Evolutionary conservation across 2,113 vertebrate genomes (phyloP).

Genomic region (Lagopus leucura): DNA sequence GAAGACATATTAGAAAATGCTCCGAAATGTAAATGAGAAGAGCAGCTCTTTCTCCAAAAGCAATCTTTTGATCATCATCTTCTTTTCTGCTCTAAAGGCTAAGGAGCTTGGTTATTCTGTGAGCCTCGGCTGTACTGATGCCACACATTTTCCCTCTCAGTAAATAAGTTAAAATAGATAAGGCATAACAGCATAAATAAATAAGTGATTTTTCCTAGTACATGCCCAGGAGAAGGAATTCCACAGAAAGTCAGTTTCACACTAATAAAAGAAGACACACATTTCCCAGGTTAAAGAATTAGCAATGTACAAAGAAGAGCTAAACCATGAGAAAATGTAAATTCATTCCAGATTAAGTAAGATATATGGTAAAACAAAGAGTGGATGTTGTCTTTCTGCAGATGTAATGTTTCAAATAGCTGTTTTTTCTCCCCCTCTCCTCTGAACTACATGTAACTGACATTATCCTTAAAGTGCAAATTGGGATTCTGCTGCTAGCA

Average conservation of each 20-base stretch:
- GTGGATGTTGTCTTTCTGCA: background rate
- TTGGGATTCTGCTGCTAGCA: conserved; percentile 16
- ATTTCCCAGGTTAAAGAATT: conserved; percentile 14
- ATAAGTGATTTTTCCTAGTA: background rate
- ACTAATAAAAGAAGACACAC: background rate
- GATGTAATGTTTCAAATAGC: background rate
- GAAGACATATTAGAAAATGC: conserved; percentile 41
- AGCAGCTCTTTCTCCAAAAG: background rate
- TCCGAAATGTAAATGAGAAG: conserved; percentile 47
- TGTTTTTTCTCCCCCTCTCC: background rate
- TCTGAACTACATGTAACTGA: background rate
- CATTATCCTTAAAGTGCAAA: conserved; percentile 1
- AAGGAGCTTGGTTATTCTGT: background rate
- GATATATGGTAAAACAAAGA: background rate
- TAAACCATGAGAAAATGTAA: background rate
- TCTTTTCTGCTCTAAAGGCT: conserved; percentile 16
- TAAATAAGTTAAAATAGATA: conserved; percentile 25
- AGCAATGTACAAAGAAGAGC: background rate
- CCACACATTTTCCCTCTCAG: background rate
- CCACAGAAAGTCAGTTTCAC: background rate
- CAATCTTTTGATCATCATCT: conserved; percentile 35
- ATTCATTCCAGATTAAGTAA: background rate
- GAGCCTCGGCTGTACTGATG: conserved; percentile 4
- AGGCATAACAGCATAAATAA: conserved; percentile 36
- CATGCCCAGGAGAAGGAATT: conserved; percentile 1